Percentiles rank a stretch among this genome's conserved stretches.
Conservation (phyloP, 1,140 invertebrate species). For the Phocides pigmalion region DNA sequence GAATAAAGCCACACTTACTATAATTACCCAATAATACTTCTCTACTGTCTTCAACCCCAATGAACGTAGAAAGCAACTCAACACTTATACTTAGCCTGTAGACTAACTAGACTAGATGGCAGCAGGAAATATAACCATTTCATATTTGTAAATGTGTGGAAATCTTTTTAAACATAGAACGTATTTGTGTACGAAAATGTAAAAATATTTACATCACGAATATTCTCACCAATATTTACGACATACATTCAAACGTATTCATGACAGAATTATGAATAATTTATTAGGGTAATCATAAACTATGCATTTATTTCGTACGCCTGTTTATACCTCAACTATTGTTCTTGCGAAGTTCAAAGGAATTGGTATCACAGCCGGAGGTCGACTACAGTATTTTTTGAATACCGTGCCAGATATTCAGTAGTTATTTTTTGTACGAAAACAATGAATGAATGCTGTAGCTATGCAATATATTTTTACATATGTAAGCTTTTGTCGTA, state of each 20-base stretch:
- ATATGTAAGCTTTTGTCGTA: not conserved
- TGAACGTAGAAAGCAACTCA: too few species aligned
- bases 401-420: slow-evolving; percentile 9
- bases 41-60: too few species aligned
- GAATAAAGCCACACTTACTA: too few species aligned
- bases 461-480: not conserved
- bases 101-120: too few species aligned
- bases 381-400: slow-evolving; percentile 10
- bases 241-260: slow-evolving; percentile 20
- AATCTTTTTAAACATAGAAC: too few species aligned
- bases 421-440: slow-evolving; percentile 9
- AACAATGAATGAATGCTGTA: slow-evolving; percentile 6
- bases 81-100: too few species aligned
- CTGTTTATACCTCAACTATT: slow-evolving; percentile 15
- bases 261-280: slow-evolving; percentile 23
- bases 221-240: slow-evolving; percentile 13
- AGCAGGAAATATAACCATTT: too few species aligned
- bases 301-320: slow-evolving; percentile 2
- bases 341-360: slow-evolving; percentile 20
- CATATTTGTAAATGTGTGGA: too few species aligned
- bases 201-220: slow-evolving; percentile 7
- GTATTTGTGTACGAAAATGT: not conserved
- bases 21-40: too few species aligned
- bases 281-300: slow-evolving; percentile 25
- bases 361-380: slow-evolving; percentile 15